Evolutionary conservation across 2,113 vertebrate species (phyloP).

Genomic region (Poeciliopsis turrubarensis): DNA sequence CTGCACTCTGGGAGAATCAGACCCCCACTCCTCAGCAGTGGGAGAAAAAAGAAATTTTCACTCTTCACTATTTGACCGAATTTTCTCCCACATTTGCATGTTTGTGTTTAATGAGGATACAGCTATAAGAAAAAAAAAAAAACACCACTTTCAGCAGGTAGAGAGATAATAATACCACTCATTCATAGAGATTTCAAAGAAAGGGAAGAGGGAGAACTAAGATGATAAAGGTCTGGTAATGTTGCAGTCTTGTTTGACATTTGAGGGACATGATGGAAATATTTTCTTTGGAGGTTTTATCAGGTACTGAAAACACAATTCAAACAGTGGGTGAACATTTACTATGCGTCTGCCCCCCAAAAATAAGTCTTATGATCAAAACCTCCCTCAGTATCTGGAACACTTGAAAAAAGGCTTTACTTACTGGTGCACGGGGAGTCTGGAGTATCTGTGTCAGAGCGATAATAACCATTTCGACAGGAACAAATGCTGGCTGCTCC

Average conservation of each 20-base stretch:
- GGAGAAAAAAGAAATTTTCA: constrained; percentile 38
- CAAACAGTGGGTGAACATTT: constrained; percentile 25
- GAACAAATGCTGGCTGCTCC: constrained; percentile 88
- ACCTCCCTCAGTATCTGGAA: neutral
- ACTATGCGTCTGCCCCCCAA: neutral
- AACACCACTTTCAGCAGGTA: constrained; percentile 24
- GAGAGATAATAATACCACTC: constrained; percentile 5
- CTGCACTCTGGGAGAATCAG: constrained; percentile 70
- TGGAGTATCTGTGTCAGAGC: constrained; percentile 87
- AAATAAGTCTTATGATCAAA: neutral
- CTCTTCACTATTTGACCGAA: constrained; percentile 46
- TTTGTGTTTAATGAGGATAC: constrained; percentile 47
- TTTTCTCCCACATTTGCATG: constrained; percentile 40
- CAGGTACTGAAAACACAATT: constrained; percentile 25
- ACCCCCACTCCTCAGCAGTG: constrained; percentile 42
- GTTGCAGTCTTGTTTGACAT: constrained; percentile 64
- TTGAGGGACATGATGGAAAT: constrained; percentile 35
- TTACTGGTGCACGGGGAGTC: constrained; percentile 94
- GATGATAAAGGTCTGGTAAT: constrained; percentile 60
- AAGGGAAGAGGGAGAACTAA: constrained; percentile 15
- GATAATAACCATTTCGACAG: constrained; percentile 90
- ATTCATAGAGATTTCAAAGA: constrained; percentile 18
- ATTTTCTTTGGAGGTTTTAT: constrained; percentile 36
- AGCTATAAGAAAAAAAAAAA: constrained; percentile 24
- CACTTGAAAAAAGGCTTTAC: constrained; percentile 51